phyloP scores from a whole-genome alignment of 2,113 vertebrate genomes.

The Gymnorhina tibicen region DNA sequence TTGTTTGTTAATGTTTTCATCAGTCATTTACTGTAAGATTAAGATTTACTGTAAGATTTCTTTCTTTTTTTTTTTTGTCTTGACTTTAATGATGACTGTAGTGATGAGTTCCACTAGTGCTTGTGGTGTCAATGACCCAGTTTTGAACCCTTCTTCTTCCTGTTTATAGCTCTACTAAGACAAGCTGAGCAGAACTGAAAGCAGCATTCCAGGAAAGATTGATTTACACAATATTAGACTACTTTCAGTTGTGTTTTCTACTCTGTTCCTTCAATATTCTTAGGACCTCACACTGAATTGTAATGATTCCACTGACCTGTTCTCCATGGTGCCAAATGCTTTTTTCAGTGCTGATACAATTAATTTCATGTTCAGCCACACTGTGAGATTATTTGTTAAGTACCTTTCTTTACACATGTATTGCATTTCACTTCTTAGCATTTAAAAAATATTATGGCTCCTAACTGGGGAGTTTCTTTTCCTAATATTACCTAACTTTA shows the following conservation, averaged over 20 bases:
- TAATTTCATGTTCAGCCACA: neutral
- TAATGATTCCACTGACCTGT: neutral
- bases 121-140: neutral
- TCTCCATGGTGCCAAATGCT: neutral
- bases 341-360: neutral
- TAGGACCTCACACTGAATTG: neutral
- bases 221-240: slow-evolving; percentile 13
- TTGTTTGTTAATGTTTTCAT: neutral
- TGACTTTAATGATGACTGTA: neutral
- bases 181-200: neutral
- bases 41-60: neutral
- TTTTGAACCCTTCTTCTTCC: slow-evolving; percentile 18
- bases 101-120: neutral
- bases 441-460: neutral
- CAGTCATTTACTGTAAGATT: neutral
- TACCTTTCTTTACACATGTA: neutral
- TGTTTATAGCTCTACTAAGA: slow-evolving; percentile 18
- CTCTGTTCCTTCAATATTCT: neutral
- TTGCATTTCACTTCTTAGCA: neutral
- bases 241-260: neutral
- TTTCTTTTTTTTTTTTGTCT: neutral
- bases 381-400: neutral
- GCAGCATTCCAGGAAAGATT: neutral
- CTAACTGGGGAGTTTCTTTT: neutral
- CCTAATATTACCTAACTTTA: neutral